Conservation (phyloP, 2,797 vertebrate genomes). For the Clarias pachynema region DNA sequence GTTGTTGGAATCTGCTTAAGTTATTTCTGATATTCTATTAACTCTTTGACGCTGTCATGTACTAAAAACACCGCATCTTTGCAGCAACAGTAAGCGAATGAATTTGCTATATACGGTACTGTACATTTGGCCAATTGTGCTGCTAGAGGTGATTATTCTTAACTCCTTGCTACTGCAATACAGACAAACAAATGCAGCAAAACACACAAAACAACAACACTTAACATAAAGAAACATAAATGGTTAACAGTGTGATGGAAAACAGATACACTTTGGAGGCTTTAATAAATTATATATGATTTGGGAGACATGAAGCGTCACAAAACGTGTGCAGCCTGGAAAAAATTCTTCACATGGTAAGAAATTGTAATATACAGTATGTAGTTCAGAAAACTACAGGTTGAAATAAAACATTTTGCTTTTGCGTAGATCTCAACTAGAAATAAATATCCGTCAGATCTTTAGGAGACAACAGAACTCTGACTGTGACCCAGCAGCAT, state of each 20-base stretch:
- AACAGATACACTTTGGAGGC: conserved; percentile 18
- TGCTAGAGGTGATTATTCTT: conserved; percentile 14
- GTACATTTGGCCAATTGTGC: conserved; percentile 2
- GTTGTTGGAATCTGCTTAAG: neutral
- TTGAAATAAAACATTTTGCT: neutral
- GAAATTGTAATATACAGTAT: neutral
- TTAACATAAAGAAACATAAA: conserved; percentile 37
- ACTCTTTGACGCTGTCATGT: neutral
- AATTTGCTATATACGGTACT: neutral
- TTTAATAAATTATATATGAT: conserved; percentile 20
- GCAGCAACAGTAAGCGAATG: neutral
- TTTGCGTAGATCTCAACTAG: neutral
- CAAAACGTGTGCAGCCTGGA: neutral
- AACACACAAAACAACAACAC: conserved; percentile 40
- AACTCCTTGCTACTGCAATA: neutral
- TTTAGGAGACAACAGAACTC: neutral
- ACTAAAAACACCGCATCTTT: neutral
- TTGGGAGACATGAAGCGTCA: neutral
- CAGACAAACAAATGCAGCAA: neutral
- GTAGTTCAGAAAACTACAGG: conserved; percentile 8
- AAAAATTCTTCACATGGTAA: neutral
- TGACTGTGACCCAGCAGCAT: neutral
- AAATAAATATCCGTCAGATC: neutral
- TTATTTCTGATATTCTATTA: neutral
- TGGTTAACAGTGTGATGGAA: neutral